phyloP scores from a whole-genome alignment of 2,888 invertebrate species.

The Cancer borealis region DNA sequence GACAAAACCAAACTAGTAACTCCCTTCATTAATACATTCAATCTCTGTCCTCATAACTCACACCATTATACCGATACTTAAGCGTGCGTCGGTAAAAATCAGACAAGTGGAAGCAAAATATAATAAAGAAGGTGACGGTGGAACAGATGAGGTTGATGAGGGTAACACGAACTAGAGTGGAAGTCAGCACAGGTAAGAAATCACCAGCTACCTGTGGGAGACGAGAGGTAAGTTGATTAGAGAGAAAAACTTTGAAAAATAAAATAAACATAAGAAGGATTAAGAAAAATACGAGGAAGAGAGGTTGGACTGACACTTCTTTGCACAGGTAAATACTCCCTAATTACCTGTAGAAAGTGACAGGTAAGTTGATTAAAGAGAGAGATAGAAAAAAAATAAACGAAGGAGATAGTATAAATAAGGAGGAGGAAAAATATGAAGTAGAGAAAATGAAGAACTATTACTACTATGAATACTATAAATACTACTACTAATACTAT shows the following conservation, averaged over 20 bases:
- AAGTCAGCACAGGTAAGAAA: conserved; percentile 63
- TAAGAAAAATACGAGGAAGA: neutral
- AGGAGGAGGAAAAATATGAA: neutral
- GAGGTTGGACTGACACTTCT: neutral
- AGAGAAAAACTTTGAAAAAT: neutral
- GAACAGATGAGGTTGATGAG: conserved; percentile 37
- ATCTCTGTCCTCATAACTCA: neutral
- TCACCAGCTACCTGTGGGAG: conserved; percentile 53
- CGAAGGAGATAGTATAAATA: neutral
- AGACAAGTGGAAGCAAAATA: conserved; percentile 63
- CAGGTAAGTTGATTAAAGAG: neutral
- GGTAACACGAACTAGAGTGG: conserved; percentile 58
- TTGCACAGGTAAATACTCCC: too few species aligned
- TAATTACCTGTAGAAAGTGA: neutral
- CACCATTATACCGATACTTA: neutral
- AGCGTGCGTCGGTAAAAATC: conserved; percentile 44
- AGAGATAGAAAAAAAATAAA: neutral
- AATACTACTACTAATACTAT: neutral
- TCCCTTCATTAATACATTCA: neutral
- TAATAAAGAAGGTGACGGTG: conserved; percentile 52
- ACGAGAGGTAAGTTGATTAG: neutral
- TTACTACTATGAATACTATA: neutral
- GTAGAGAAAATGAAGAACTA: neutral
- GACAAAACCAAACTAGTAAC: neutral
- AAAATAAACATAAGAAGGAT: neutral